phyloP scores from a whole-genome alignment of 2,113 vertebrate genomes.

The Porphyrio hochstetteri region DNA sequence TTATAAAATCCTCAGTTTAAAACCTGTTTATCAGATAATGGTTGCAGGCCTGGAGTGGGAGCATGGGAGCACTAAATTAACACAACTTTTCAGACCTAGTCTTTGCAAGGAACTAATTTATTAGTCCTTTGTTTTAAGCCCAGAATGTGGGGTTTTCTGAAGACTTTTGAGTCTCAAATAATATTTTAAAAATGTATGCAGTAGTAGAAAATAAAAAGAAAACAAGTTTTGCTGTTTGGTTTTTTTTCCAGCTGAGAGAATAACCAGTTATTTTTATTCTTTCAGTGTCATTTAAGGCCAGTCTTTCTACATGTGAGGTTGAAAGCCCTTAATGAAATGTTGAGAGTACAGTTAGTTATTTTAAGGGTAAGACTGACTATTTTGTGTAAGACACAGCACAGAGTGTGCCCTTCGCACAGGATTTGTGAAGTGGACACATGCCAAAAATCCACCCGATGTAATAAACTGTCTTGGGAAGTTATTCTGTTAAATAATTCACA shows the following conservation, averaged over 20 bases:
- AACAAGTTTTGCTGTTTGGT: background rate
- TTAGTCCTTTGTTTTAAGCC: background rate
- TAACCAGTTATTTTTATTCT: background rate
- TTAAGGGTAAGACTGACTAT: background rate
- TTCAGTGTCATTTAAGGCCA: background rate
- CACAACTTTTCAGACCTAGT: background rate
- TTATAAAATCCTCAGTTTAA: conserved; percentile 49
- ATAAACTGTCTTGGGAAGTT: conserved; percentile 2
- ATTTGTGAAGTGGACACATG: background rate
- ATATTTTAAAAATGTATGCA: background rate
- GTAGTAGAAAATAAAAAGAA: background rate
- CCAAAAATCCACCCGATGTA: background rate
- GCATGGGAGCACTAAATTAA: background rate
- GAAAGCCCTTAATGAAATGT: background rate
- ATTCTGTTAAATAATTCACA: background rate
- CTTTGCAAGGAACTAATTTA: background rate
- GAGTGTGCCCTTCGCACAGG: background rate
- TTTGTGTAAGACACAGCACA: background rate
- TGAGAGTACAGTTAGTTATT: background rate
- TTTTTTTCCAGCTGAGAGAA: background rate
- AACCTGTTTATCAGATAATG: conserved; percentile 44
- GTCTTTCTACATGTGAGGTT: background rate
- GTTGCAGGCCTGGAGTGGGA: background rate
- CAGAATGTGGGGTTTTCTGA: background rate
- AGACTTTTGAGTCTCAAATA: background rate